Evolutionary conservation across 2,888 invertebrate species (phyloP).

Genomic region (Rhingia campestris): DNA sequence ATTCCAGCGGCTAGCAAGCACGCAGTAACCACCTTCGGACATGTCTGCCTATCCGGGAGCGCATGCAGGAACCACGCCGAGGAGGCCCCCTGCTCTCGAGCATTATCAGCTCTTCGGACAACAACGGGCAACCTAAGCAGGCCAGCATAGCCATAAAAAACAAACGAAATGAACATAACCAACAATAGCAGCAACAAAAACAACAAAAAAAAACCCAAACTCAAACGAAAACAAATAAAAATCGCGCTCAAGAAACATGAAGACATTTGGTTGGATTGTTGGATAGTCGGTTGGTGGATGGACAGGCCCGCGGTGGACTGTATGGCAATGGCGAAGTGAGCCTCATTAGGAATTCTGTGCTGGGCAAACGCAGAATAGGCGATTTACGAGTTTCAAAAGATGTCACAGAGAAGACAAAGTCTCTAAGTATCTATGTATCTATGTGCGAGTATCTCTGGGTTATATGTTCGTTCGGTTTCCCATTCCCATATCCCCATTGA

Average conservation of each 20-base stretch:
- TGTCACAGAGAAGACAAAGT: constrained; percentile 71
- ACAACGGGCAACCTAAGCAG: constrained; percentile 69
- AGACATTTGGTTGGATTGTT: constrained; percentile 70
- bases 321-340: neutral
- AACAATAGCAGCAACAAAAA: constrained; percentile 7
- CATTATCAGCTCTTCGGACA: constrained; percentile 24
- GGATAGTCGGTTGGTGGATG: constrained; percentile 39
- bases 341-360: constrained; percentile 73
- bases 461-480: neutral
- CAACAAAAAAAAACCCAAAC: constrained; percentile 19
- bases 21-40: constrained; percentile 73
- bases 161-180: constrained; percentile 23
- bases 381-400: constrained; percentile 75
- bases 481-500: constrained; percentile 66
- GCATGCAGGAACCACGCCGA: constrained; percentile 65
- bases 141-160: constrained; percentile 57
- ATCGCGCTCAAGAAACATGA: constrained; percentile 73
- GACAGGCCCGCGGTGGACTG: constrained; percentile 28
- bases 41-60: constrained; percentile 74
- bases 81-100: constrained; percentile 36
- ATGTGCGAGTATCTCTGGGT: neutral
- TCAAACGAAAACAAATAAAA: constrained; percentile 66
- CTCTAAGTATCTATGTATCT: constrained; percentile 52
- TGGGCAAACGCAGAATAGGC: constrained; percentile 73
- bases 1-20: constrained; percentile 64